Conservation (phyloP, 2,888 invertebrate species). For the Timema podura region DNA sequence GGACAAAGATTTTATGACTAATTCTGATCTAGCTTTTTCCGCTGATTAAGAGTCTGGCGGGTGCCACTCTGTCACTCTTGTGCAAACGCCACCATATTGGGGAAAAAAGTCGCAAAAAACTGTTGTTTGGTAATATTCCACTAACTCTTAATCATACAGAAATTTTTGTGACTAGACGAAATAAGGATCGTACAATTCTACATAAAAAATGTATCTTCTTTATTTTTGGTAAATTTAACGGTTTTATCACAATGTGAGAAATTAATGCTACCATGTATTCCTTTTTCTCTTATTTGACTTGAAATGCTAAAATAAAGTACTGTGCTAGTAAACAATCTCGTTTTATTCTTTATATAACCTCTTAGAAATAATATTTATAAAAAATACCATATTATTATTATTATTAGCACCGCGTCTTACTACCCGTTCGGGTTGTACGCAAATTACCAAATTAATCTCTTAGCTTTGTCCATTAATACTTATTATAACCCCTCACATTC, state of each 20-base stretch:
- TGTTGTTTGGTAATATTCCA: background rate
- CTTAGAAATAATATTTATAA: background rate
- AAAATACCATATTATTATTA: no score
- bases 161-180: constrained; percentile 4
- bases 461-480: background rate
- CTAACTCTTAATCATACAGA: background rate
- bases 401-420: no score
- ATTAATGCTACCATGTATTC: background rate
- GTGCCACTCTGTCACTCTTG: background rate
- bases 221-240: background rate
- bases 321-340: background rate
- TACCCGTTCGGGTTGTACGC: no score
- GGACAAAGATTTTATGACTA: background rate
- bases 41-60: background rate
- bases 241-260: constrained; percentile 12
- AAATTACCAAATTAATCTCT: background rate
- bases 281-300: background rate
- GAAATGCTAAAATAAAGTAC: background rate
- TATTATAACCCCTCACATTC: background rate
- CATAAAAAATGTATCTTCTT: background rate
- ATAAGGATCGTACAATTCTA: constrained; percentile 4
- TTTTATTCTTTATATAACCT: background rate
- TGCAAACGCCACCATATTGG: no score
- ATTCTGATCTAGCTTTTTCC: background rate
- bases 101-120: background rate